These are phyloP conservation scores for Pachypsylla venusta DNA, from an alignment of 1,140 invertebrate species.

Conservation along the genomic window DNA sequence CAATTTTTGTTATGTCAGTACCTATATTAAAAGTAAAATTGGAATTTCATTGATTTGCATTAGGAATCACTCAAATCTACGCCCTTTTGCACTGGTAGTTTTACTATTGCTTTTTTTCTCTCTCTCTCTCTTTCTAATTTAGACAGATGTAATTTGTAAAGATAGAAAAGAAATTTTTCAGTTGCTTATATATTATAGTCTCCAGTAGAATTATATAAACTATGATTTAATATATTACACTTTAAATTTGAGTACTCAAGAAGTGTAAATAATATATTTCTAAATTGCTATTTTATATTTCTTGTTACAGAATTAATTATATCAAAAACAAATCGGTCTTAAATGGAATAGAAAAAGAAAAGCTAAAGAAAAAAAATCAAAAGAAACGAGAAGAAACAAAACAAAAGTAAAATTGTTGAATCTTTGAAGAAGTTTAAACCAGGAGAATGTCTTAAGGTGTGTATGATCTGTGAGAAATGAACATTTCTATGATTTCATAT, in stretches of 20 bases:
- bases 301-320: not conserved
- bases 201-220: no score
- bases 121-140: no score
- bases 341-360: not conserved
- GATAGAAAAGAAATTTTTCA: no score
- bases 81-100: not conserved
- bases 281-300: not conserved
- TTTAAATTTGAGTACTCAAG: not conserved
- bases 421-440: conserved; percentile 1
- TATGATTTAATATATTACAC: not conserved
- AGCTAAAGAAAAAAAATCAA: not conserved
- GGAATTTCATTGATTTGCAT: not conserved
- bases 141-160: no score
- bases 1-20: not conserved
- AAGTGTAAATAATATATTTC: not conserved
- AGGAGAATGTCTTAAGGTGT: conserved; percentile 3
- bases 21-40: not conserved
- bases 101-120: no score
- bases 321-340: not conserved
- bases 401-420: not conserved
- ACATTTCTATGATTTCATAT: not conserved
- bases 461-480: not conserved
- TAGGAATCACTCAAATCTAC: not conserved
- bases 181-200: no score
- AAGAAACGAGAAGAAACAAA: not conserved